phyloP scores from a whole-genome alignment of 2,113 vertebrate genomes.

The Mohoua ochrocephala region DNA sequence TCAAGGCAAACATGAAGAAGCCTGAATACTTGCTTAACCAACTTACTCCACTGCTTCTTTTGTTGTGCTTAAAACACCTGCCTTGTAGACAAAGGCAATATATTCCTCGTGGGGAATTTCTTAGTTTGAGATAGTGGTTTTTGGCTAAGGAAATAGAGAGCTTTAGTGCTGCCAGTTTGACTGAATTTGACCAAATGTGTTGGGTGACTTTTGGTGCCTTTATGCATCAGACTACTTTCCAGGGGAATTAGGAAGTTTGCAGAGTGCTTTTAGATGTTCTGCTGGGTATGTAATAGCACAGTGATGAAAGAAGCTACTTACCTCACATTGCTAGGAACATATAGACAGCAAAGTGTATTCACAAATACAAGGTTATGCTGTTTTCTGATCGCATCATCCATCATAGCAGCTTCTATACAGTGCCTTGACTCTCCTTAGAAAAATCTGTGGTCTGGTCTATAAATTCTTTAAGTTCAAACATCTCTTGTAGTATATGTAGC shows the following conservation, averaged over 20 bases:
- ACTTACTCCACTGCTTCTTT: neutral
- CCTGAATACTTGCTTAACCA: neutral
- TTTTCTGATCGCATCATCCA: neutral
- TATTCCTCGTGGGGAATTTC: neutral
- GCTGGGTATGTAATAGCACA: neutral
- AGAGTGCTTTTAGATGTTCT: neutral
- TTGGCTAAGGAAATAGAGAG: neutral
- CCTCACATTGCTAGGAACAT: neutral
- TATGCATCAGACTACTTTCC: neutral
- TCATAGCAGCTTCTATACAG: neutral
- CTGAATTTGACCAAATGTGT: neutral
- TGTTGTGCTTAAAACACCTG: neutral
- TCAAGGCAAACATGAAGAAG: neutral
- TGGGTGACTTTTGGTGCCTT: neutral
- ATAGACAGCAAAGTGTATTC: neutral
- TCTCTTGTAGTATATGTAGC: neutral
- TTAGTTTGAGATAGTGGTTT: neutral
- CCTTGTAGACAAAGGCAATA: neutral
- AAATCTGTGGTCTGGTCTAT: neutral
- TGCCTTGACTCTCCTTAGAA: neutral
- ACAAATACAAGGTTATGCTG: neutral
- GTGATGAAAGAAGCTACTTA: neutral
- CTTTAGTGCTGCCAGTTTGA: neutral
- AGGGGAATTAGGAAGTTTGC: neutral
- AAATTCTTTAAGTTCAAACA: neutral